Base-by-base conservation (phyloP, 1,140 invertebrate species). In the Antheraea mylitta region DNA sequence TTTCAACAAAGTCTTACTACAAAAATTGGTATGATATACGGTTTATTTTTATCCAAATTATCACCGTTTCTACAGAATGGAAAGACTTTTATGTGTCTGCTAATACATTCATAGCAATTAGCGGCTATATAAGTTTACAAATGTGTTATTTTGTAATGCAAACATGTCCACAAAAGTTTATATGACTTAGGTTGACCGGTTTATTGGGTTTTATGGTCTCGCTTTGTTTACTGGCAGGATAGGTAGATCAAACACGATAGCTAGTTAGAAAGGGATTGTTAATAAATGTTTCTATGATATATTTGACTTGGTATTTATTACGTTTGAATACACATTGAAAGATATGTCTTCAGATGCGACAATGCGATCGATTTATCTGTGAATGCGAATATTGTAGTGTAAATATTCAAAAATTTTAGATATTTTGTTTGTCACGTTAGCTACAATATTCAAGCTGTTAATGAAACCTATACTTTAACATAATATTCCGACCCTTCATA, bases 211-310 rank as follows among this genome's bases (percentile, higher is more conserved):
- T 53, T 53, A 53, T 53, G 45, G 45, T 13, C 11, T 53, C 11
- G 45, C 45, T 53, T 53, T 53, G 45, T 53, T 53, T 53, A 53
- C 45, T 53, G 45, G 16, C 45, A 16, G 45, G 45, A 53, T 53
- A 53, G 45, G 13, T 53, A 53, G 45, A 53, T 53, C 45, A 53
- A 53, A 53, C 45, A 53, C 16, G 45, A 53, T 53, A 16, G 45
- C 6, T 13, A 13, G 16, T 53, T 53, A 53, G 45, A 53, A 53
- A 53, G 45, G 45, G 45, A 13, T n/a, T 53, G 45, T 53, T 53
- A 53, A 53, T 53, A 53, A 53, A 53, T n/a, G 45, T 16, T 53
- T 53, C 16, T 53, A 16, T 53, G 45, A 53, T 53, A 53, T 53
- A 16, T 53, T 53, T 53, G 45, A 53, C 11, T 53, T 53, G 11